Percentiles rank a stretch among this genome's conserved stretches.
These are phyloP conservation scores for Sterna hirundo DNA, from an alignment of 2,113 vertebrate species.

Conservation along the genomic window DNA sequence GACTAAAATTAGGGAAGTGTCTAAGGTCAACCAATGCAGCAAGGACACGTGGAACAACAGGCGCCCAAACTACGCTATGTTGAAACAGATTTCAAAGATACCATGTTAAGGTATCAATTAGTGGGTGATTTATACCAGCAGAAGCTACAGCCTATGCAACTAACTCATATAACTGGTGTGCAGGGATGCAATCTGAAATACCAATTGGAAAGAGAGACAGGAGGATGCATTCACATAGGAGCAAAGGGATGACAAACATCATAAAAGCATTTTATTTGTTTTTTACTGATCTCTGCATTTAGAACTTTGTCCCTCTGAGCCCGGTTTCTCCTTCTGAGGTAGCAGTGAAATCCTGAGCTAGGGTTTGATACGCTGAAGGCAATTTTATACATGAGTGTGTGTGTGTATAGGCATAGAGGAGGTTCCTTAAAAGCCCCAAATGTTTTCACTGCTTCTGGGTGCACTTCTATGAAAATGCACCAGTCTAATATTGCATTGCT, in stretches of 20 bases:
- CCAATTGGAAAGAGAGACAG: neutral
- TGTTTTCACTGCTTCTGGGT: neutral
- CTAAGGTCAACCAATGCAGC: neutral
- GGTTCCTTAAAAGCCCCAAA: neutral
- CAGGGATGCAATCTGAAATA: conserved; percentile 30
- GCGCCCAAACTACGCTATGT: neutral
- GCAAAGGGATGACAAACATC: conserved; percentile 21
- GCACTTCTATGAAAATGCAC: neutral
- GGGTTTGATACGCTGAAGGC: neutral
- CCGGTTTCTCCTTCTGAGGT: neutral
- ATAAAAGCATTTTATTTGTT: neutral
- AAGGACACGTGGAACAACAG: neutral
- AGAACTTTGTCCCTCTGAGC: conserved; percentile 27
- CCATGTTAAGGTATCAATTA: neutral
- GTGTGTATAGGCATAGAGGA: neutral
- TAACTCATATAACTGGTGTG: neutral
- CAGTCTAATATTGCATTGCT: neutral
- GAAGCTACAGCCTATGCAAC: neutral
- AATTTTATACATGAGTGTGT: neutral
- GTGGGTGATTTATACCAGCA: neutral
- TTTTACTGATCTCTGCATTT: conserved; percentile 4
- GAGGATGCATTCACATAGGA: neutral
- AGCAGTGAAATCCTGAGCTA: neutral
- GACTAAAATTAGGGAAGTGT: neutral
- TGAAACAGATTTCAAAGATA: neutral